These are phyloP conservation scores for Saimiri boliviensis DNA, from an alignment of 2,113 vertebrate genomes.

Conservation along the genomic window DNA sequence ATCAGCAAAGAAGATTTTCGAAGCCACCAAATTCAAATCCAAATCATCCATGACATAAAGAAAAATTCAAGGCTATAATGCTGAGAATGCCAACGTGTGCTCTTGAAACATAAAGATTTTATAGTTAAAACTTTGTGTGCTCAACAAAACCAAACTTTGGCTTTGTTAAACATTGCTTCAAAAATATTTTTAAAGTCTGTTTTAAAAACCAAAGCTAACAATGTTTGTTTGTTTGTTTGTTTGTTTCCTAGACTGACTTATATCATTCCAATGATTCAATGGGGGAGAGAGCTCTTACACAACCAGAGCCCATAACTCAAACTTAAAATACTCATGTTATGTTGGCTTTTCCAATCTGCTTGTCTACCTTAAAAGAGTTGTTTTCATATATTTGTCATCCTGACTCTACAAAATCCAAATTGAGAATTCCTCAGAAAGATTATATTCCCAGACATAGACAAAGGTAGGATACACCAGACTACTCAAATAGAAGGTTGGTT, in stretches of 20 bases:
- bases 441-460: neutral
- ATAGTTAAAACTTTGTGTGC: neutral
- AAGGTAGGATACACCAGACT: neutral
- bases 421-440: neutral
- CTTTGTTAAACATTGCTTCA: neutral
- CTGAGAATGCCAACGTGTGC: neutral
- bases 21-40: neutral
- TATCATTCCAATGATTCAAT: neutral
- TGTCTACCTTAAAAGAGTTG: neutral
- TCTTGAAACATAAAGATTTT: slow-evolving; percentile 21
- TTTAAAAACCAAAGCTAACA: neutral
- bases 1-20: neutral
- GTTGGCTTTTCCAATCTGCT: neutral
- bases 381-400: neutral
- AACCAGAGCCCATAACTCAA: neutral
- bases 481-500: neutral
- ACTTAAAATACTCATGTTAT: neutral
- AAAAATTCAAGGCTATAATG: neutral
- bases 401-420: neutral
- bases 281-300: neutral
- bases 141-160: neutral
- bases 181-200: neutral
- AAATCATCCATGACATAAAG: neutral
- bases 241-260: neutral
- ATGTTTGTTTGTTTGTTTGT: too few species aligned